Percentiles rank a stretch among this genome's conserved stretches.
Evolutionary conservation across 1,140 invertebrate species (phyloP).

Genomic region (Neocloeon triangulifer): DNA sequence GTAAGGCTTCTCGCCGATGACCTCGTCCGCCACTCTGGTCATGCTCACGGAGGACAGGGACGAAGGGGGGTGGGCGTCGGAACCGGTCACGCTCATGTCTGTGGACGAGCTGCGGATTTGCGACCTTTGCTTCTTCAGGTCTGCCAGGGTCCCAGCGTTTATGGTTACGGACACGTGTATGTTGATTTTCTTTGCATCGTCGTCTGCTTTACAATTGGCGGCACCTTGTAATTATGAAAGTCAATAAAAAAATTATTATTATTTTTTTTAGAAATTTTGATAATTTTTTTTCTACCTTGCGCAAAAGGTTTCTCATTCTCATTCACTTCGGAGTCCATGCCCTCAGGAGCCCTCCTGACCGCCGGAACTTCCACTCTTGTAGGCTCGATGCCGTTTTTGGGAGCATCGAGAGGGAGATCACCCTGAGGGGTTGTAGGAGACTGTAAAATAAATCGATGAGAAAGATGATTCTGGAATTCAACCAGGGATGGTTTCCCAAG

Average conservation of each 20-base stretch:
- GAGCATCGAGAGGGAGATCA: no score
- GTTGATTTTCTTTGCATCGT: conserved; percentile 77
- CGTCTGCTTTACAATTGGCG: no score
- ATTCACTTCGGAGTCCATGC: conserved; percentile 44
- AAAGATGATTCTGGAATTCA: no score
- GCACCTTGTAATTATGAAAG: no score
- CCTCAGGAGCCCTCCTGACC: conserved; percentile 44
- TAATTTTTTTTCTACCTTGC: background rate
- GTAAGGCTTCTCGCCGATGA: background rate
- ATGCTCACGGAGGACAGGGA: background rate
- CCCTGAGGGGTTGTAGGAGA: no score
- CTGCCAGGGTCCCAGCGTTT: conserved; percentile 46
- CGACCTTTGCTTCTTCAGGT: conserved; percentile 72
- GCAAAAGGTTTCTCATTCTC: background rate
- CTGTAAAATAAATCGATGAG: no score
- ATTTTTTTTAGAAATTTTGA: background rate
- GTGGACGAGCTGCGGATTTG: conserved; percentile 34
- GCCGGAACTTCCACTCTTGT: conserved; percentile 20
- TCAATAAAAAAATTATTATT: no score
- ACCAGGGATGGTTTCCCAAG: no score
- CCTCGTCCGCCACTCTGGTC: background rate
- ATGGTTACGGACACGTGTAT: conserved; percentile 52
- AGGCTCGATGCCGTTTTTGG: no score
- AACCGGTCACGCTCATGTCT: background rate
- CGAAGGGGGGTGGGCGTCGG: background rate